phyloP scores from a whole-genome alignment of 2,888 invertebrate genomes.

The Proisotoma minuta region DNA sequence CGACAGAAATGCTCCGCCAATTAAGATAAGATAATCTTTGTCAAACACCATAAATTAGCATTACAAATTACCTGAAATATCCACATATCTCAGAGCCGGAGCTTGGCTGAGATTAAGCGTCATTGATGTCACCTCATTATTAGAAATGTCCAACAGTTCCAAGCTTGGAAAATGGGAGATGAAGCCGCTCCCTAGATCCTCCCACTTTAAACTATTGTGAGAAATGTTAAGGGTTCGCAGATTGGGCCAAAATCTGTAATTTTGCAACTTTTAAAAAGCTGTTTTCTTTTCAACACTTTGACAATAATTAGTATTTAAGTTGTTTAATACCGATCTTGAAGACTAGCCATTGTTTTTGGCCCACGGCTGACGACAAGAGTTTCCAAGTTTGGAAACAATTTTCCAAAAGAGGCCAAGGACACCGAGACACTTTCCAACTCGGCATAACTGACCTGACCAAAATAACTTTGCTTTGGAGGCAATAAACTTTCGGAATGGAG shows the following conservation, averaged over 20 bases:
- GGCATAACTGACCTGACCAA: background rate
- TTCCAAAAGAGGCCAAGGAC: background rate
- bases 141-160: slow-evolving; percentile 25
- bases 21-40: background rate
- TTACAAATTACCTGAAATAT: slow-evolving; percentile 34
- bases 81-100: slow-evolving; percentile 24
- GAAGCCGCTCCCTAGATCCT: background rate
- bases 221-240: background rate
- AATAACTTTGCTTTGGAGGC: too few relatives aligned
- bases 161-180: slow-evolving; percentile 29
- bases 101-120: background rate
- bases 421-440: background rate
- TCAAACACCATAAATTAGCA: background rate
- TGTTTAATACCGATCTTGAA: too few relatives aligned
- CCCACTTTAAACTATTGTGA: background rate
- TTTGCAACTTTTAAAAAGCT: background rate
- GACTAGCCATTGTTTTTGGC: too few relatives aligned
- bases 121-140: slow-evolving; percentile 26
- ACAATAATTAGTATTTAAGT: too few relatives aligned
- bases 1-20: background rate
- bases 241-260: background rate
- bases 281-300: background rate
- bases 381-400: background rate
- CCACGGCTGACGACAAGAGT: background rate
- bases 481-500: too few relatives aligned